phyloP scores from a whole-genome alignment of 2,888 invertebrate species.

The Cerastis rubricosa region DNA sequence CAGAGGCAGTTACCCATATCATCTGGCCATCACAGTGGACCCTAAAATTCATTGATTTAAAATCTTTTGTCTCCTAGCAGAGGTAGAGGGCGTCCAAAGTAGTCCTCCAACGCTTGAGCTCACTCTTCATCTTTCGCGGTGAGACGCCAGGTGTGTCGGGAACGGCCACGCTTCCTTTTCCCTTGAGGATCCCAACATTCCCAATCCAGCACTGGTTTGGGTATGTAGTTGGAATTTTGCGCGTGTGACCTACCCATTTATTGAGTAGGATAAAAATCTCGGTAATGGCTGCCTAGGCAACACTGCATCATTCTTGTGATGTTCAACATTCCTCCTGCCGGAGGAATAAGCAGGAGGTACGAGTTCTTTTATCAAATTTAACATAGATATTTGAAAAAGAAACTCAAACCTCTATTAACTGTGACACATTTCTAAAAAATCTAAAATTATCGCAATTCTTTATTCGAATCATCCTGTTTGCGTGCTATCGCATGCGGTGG shows the following conservation, averaged over 20 bases:
- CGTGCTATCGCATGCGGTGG: slow-evolving; percentile 79
- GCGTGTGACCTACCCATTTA: background rate
- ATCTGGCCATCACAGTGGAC: background rate
- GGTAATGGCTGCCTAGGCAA: background rate
- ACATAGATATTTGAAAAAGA: too few species aligned
- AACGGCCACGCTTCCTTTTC: background rate
- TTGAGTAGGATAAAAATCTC: background rate
- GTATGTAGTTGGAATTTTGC: background rate
- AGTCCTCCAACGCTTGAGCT: background rate
- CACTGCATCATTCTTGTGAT: background rate
- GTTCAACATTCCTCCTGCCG: background rate
- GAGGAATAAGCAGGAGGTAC: too few species aligned
- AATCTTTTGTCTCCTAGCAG: background rate
- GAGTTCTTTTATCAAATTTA: too few species aligned
- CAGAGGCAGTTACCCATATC: background rate
- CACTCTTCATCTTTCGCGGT: background rate
- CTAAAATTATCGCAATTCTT: background rate
- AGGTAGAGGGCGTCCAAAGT: background rate
- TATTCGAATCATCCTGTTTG: slow-evolving; percentile 77
- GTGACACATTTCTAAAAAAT: background rate
- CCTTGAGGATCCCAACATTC: background rate
- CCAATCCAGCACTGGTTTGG: background rate
- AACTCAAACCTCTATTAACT: background rate
- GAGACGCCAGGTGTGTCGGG: background rate
- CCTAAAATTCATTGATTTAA: background rate